Evolutionary conservation across 2,797 vertebrate species (phyloP), one percentile per base, ranked within the genome.

Genomic region (Tadarida brasiliensis): DNA sequence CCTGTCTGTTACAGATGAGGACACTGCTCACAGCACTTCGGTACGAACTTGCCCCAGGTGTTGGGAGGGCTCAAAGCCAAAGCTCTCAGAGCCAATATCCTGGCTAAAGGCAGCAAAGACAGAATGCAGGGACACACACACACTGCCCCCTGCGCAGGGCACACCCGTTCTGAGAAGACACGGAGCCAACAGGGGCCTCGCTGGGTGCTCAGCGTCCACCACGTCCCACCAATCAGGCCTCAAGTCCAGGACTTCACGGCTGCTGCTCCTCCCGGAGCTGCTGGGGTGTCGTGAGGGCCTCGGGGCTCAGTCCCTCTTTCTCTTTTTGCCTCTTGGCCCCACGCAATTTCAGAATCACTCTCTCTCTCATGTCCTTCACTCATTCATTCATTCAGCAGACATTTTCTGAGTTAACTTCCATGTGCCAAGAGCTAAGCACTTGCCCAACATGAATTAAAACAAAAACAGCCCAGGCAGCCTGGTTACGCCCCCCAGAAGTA

Each of bases 181-280:
- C 33, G n/a, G 10, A n/a, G 5, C 0, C 4, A 24, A 8, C 19
- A 17, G 0, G 14, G 85, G 70, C 10, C 39, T 33, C 22, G 70
- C 15, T 5, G 14, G 3, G 33, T 4, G 33, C 7, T 16, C 44
- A 3, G 5, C 7, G 5, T 11, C 56, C 28, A 14, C 63, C 28
- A 3, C 11, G n/a, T 24, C 22, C 78, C 17, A 3, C 3, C 0
- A 16, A 7, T 9, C 56, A 0, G 0, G 8, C 28, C 84, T 15
- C 5, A 11, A 44, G 59, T 7, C 33, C 11, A 65, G 30, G 56
- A 16, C 20, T 11, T 9, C 54, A 11, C 30, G 7, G 56, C 56
- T 11, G 56, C 16, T 35, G 30, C 35, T 49, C 1, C 54, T 30
- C 44, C 44, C 1, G 0, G 77, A 87, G 73, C 44, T n/a, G 44